phyloP scores from a whole-genome alignment of 2,797 vertebrate genomes.

The Phalloptychus januarius region DNA sequence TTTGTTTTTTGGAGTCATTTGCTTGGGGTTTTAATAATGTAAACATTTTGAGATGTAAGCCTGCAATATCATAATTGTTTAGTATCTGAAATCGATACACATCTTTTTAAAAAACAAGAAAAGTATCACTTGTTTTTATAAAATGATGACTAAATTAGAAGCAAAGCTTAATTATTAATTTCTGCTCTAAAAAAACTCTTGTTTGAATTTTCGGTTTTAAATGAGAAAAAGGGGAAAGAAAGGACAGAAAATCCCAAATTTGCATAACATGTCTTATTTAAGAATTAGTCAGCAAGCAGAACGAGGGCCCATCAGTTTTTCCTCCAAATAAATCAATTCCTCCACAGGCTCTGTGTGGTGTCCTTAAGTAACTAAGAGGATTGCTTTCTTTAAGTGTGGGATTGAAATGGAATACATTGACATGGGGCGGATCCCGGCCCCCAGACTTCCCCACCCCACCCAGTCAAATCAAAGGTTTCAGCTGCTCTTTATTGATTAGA shows the following conservation, averaged over 20 bases:
- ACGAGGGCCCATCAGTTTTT: constrained; percentile 63
- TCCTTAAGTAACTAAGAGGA: constrained; percentile 78
- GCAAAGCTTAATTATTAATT: background rate
- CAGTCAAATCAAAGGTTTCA: constrained; percentile 81
- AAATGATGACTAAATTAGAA: background rate
- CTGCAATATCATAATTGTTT: background rate
- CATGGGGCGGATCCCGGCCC: constrained; percentile 58
- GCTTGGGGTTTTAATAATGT: background rate
- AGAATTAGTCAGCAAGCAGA: constrained; percentile 59
- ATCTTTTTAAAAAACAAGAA: background rate
- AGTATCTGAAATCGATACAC: background rate
- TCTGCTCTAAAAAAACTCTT: background rate
- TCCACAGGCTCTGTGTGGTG: constrained; percentile 57
- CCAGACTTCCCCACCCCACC: constrained; percentile 45
- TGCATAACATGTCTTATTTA: constrained; percentile 68
- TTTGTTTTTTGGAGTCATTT: background rate
- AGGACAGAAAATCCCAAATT: constrained; percentile 39
- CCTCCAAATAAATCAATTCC: constrained; percentile 76
- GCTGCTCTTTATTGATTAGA: constrained; percentile 82
- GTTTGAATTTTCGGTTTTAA: constrained; percentile 27
- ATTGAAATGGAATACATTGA: constrained; percentile 81
- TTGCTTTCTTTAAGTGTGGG: constrained; percentile 76
- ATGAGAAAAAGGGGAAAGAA: constrained; percentile 20
- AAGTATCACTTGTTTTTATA: background rate
- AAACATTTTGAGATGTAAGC: background rate